A percentile compares a stretch with the other conserved stretches of the same genome.
These are phyloP conservation scores for Myrmecophaga tridactyla DNA, from an alignment of 2,113 vertebrate species.

Conservation along the genomic window DNA sequence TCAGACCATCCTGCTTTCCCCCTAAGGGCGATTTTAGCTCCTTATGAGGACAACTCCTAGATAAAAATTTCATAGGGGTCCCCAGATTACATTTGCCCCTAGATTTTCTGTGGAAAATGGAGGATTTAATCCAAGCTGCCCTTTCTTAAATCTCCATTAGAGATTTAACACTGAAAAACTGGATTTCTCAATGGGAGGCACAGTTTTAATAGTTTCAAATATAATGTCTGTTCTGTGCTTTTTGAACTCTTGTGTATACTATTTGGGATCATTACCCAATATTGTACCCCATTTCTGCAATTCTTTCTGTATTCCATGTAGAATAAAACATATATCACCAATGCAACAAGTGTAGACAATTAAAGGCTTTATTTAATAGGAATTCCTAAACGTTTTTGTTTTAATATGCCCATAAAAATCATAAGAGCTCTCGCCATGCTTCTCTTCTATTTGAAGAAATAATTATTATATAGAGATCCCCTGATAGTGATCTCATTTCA, in stretches of 20 bases:
- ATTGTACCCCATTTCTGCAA: neutral
- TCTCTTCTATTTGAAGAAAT: neutral
- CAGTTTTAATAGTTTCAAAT: neutral
- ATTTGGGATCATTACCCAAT: no score
- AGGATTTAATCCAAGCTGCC: neutral
- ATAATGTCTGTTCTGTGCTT: neutral
- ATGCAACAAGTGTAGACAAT: neutral
- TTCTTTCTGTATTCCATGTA: neutral
- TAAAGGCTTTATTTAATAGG: neutral
- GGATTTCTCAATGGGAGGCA: neutral
- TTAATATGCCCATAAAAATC: constrained; percentile 15
- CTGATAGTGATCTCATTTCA: neutral
- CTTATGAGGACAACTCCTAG: neutral
- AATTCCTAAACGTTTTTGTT: constrained; percentile 11
- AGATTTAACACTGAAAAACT: neutral
- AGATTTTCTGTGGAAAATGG: neutral
- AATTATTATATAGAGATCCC: neutral
- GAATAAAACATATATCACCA: neutral
- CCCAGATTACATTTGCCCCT: neutral
- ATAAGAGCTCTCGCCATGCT: neutral
- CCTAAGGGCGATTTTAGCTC: neutral
- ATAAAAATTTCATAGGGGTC: neutral
- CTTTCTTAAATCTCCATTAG: neutral
- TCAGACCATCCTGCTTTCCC: neutral
- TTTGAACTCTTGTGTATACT: no score